Evolutionary conservation across 2,113 vertebrate genomes (phyloP).

Genomic region (Ardeotis arabs): DNA sequence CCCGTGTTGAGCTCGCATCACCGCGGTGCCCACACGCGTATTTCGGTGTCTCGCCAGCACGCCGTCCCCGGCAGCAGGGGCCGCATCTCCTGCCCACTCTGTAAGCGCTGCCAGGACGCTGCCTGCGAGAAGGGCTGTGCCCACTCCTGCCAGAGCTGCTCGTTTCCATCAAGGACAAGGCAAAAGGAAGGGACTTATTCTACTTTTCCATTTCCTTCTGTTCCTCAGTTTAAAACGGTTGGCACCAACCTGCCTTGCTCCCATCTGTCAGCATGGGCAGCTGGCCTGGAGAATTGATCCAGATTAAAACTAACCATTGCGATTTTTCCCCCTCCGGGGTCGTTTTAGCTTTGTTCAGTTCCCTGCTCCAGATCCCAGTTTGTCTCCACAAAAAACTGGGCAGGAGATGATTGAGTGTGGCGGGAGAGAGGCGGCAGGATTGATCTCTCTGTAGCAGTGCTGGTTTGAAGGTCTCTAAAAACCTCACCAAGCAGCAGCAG

Average conservation of each 20-base stretch:
- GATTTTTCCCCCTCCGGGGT: neutral
- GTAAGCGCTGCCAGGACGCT: neutral
- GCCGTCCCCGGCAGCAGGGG: neutral
- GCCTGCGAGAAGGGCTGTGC: neutral
- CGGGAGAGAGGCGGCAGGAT: neutral
- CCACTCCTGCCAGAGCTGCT: neutral
- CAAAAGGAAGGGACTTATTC: neutral
- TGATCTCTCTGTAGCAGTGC: neutral
- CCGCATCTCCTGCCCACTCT: neutral
- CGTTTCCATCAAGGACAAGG: neutral
- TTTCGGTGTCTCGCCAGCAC: neutral
- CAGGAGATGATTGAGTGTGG: neutral
- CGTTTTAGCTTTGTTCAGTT: slow-evolving; percentile 17
- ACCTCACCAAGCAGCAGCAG: neutral
- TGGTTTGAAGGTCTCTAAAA: neutral
- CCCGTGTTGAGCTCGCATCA: neutral
- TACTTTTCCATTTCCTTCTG: neutral
- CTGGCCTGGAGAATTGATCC: slow-evolving; percentile 42
- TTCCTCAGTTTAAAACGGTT: neutral
- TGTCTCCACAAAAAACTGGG: neutral
- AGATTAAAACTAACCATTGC: slow-evolving; percentile 39
- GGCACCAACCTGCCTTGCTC: slow-evolving; percentile 9
- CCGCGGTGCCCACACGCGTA: neutral
- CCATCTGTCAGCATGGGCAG: slow-evolving; percentile 23
- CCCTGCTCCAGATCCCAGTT: neutral